Base-by-base conservation (phyloP, 2,113 vertebrate species). In the Rafetus swinhoei region DNA sequence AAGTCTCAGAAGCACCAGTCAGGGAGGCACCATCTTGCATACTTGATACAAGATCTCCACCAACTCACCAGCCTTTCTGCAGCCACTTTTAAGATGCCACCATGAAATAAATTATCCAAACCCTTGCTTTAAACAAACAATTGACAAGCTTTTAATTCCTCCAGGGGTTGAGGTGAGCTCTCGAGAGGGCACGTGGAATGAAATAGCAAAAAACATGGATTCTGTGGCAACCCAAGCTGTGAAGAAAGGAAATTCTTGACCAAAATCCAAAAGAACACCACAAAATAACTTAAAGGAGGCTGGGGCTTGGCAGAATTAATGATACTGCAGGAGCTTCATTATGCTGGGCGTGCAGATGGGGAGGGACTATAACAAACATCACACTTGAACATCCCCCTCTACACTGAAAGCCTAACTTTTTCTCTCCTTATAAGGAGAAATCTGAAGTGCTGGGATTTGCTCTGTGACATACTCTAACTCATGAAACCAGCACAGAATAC, bases 1-100 rank as follows among this genome's bases (percentile, higher is more conserved):
- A 1, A 91, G 52, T 35, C 86, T 86, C 87, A 88, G 84, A 91
- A 95, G 88, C 85, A 86, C 7, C 86, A 87, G 50, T 52, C 56
- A 88, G n/a, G 6, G 60, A 84, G 77, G 86, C 54, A 85, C 32
- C 50, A 53, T 91, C 7, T 29, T 80, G 81, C 57, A 45, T 79
- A 19, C 62, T 6, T 10, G 74, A 25, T 45, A 27, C 85, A 65
- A 7, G 56, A 77, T 79, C 81, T 93, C 62, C 16, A 85, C 24
- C 35, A 79, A n/a, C 53, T 19, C 65, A 76, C 5, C 9, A 74
- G 29, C 12, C 54, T 74, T 95, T 83, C 81, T 18, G 89, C 22
- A 89, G 88, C 65, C 1, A 6, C 9, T 14, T 59, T 35, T 80
- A 79, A 94, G 27, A 54, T 74, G 72, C 12, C 72, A 79, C 39